phyloP scores from a whole-genome alignment of 92 coral and sea anemone species.

The Muricea muricata region DNA sequence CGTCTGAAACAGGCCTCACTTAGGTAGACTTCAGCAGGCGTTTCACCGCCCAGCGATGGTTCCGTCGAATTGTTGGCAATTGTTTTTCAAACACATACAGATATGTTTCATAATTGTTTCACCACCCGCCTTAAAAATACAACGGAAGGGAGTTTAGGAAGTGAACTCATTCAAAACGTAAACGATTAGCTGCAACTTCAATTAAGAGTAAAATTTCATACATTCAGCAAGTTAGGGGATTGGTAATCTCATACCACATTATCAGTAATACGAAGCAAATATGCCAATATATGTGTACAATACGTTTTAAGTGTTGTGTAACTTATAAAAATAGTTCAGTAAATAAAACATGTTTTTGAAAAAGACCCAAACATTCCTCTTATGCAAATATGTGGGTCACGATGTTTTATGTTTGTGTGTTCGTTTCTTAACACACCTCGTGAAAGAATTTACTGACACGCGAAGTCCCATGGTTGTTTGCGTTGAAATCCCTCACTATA shows the following conservation, averaged over 20 bases:
- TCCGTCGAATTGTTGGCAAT: no score
- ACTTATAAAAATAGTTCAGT: constrained; percentile 7
- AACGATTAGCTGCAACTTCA: background rate
- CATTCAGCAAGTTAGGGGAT: no score
- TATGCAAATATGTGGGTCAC: constrained; percentile 1
- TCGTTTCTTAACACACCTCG: constrained; percentile 9
- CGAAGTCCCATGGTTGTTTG: background rate
- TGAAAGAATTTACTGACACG: background rate
- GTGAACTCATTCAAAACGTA: background rate
- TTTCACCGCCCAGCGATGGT: no score
- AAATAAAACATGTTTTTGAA: background rate
- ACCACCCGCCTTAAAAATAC: background rate
- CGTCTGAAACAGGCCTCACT: no score
- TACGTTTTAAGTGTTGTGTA: background rate
- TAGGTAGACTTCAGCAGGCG: no score
- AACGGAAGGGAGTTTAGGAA: background rate
- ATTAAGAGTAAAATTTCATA: background rate
- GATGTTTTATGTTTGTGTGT: background rate
- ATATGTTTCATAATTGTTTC: no score
- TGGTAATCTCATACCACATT: no score
- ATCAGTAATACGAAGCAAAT: background rate
- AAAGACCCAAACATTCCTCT: constrained; percentile 8
- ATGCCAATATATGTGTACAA: background rate
- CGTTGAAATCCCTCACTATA: background rate
- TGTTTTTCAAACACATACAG: no score